Evolutionary conservation across 1,140 invertebrate genomes (phyloP), one percentile per base, ranked within the genome.

Genomic region (Drosophila trapezifrons): DNA sequence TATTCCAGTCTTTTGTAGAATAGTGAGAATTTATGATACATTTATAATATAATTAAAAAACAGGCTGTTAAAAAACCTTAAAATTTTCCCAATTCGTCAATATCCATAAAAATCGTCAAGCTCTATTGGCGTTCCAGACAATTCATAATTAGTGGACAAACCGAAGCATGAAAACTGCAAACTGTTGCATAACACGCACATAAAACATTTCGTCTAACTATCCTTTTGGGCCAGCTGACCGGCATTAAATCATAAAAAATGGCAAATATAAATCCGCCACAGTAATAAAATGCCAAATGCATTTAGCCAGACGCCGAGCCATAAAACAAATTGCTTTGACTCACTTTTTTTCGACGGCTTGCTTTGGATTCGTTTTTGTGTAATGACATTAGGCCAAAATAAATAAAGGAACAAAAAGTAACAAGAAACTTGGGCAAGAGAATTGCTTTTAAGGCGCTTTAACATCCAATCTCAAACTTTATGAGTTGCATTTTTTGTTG

Each of bases 331-430:
- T 78, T 66, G 74, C 64, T 64, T 69, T 70, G 77, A 51, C 52
- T 77, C 58, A 78, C 47, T 75, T 81, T 76, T 73, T 69, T 40
- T 13, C 49, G 25, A 13, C 29, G n/a, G 17, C 25, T 70, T 18
- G 40, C 52, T 71, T 56, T 55, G 62, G 47, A 45, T 32, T 70
- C 27, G 45, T 65, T 63, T 76, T 60, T 70, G 73, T 67, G 46
- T 57, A 70, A 66, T 74, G 69, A 76, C 81, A 84, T 80, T 85
- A 79, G 76, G 59, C 71, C 56, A 86, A 65, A 76, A 79, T 69
- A 78, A 86, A 81, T 65, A 62, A 73, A 63, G 18, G 49, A 37
- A 52, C 35, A 27, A 18, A 29, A n/a, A n/a, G n/a, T n/a, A n/a
- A n/a, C n/a, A 51, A 38, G n/a, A 54, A 62, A 20, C 60, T 62